Conservation (phyloP, 2,888 invertebrate species). For the Bursaphelenchus okinawaensis region DNA sequence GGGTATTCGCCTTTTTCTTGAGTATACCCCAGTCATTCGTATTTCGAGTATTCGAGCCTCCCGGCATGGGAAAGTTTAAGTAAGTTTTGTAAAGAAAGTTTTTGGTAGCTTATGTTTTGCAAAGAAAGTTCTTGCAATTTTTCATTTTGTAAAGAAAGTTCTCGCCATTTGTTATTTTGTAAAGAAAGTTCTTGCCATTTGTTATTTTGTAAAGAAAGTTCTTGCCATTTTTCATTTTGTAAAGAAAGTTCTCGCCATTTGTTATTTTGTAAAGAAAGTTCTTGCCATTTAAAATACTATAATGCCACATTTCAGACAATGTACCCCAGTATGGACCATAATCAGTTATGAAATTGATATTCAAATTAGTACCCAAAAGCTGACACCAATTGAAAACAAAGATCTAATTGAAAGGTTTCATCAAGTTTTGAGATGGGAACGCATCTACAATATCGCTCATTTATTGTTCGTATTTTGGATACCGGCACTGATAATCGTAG, state of each 20-base stretch:
- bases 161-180: background rate
- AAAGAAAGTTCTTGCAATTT: background rate
- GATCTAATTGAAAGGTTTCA: slow-evolving; percentile 16
- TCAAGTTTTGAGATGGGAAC: slow-evolving; percentile 31
- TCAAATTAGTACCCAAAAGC: slow-evolving; percentile 17
- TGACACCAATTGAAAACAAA: slow-evolving; percentile 4
- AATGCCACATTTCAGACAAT: slow-evolving; percentile 24
- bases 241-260: background rate
- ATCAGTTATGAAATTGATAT: slow-evolving; percentile 32
- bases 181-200: background rate
- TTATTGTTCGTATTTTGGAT: slow-evolving; percentile 51
- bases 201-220: background rate
- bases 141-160: background rate
- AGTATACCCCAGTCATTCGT: slow-evolving; percentile 46
- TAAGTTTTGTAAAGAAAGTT: slow-evolving; percentile 19
- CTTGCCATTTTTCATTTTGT: background rate
- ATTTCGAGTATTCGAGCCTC: slow-evolving; percentile 42
- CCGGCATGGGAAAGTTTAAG: slow-evolving; percentile 38
- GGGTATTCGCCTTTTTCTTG: slow-evolving; percentile 39
- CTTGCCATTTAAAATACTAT: background rate
- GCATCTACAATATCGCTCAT: slow-evolving; percentile 41
- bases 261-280: background rate
- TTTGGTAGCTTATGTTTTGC: background rate
- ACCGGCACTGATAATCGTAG: slow-evolving; percentile 42
- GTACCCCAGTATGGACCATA: slow-evolving; percentile 40